Base-by-base conservation (phyloP, 2,888 invertebrate species). In the Hydrotaea diabolus region DNA sequence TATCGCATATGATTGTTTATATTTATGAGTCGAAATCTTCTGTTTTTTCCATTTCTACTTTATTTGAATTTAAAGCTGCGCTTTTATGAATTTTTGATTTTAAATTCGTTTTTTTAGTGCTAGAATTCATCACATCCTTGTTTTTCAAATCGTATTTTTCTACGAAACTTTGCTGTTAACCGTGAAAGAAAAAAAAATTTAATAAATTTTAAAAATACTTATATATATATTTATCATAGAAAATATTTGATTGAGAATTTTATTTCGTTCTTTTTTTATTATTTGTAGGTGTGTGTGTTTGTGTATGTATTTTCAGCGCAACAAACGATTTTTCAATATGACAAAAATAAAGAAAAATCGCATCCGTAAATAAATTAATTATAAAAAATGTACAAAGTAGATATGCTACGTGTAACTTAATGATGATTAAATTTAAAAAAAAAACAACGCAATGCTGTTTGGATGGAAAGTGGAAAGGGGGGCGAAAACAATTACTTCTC, bases 401-500 rank as follows among this genome's bases (percentile, higher is more conserved):
- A 43, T 69, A 69, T 43, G 69, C 59, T 59, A 59, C 21, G 69
- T 19, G 69, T 69, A 69, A 69, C 69, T 69, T 69, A 69, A 59
- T 59, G 26, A 59, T 59, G 26, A 59, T 59, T 13, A 55, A 55
- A 55, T 21, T 21, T 21, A 0, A 55, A 55, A 19, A n/a, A 2
- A 23, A 17, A 43, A 19, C 43, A 66, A 66, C 43, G 21, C 19
- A 19, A 69, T 43, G 15, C 2, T 26, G 11, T 4, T 21, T 59
- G 66, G 43, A 43, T 39, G 21, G 78, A 66, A 83, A 66, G 23
- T 21, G 23, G 46, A 80, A 62, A 76, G n/a, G 73, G 75, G 13
- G 0, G 17, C 9, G 11, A 5, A n/a, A 0, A 2, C 43, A 15
- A 43, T 2, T 21, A 21, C 9, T 39, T 4, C 15, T 43, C 15